Conservation (phyloP, 2,888 invertebrate species). For the Drosophila anomalata region DNA sequence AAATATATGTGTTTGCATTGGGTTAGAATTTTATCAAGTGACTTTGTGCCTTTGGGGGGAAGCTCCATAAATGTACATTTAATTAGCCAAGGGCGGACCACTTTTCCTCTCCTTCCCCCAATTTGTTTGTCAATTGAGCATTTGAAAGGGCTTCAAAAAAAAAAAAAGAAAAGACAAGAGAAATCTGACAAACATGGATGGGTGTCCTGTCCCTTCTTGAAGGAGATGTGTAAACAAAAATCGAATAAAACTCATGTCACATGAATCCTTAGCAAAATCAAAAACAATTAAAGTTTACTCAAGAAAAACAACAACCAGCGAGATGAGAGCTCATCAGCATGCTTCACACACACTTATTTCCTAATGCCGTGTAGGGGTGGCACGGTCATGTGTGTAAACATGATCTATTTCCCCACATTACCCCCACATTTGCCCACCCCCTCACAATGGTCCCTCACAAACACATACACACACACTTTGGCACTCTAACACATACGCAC, state of each 20-base stretch:
- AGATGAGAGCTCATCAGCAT: slow-evolving; percentile 70
- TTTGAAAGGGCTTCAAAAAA: slow-evolving; percentile 46
- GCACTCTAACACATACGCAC: slow-evolving; percentile 1
- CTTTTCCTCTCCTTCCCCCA: slow-evolving; percentile 13
- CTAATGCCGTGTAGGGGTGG: slow-evolving; percentile 11
- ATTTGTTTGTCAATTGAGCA: slow-evolving; percentile 39
- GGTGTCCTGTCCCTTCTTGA: slow-evolving; percentile 9
- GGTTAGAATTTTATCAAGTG: not conserved
- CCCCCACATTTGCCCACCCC: not conserved
- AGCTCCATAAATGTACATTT: slow-evolving; percentile 75
- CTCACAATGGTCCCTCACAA: not conserved
- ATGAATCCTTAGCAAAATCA: slow-evolving; percentile 78
- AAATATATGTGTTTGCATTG: not conserved
- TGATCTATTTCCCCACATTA: slow-evolving; percentile 35
- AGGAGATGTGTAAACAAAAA: slow-evolving; percentile 30
- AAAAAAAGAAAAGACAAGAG: slow-evolving; percentile 10
- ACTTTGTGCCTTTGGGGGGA: slow-evolving; percentile 37
- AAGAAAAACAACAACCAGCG: slow-evolving; percentile 71
- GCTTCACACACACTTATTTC: slow-evolving; percentile 18
- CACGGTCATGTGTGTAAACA: slow-evolving; percentile 68
- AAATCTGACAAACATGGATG: not conserved
- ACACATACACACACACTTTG: slow-evolving; percentile 10
- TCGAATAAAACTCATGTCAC: slow-evolving; percentile 56
- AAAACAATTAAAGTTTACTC: slow-evolving; percentile 77
- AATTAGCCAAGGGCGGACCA: slow-evolving; percentile 62